Percentiles rank a stretch among this genome's conserved stretches.
Evolutionary conservation across 2,888 invertebrate genomes (phyloP).

Genomic region (Anaspis maculata): DNA sequence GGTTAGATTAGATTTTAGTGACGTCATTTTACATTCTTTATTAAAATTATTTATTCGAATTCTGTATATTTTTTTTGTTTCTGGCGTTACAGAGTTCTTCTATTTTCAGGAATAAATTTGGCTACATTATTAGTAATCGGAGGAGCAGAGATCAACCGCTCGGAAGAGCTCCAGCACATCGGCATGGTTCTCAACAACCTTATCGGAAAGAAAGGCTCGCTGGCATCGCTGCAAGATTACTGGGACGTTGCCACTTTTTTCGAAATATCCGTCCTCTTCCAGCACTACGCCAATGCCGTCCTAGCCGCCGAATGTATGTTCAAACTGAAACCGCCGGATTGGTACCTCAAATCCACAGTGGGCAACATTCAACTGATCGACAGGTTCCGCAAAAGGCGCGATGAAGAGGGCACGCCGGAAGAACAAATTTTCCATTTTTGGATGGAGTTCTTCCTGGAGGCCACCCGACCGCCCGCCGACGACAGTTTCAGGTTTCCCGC

Average conservation of each 20-base stretch:
- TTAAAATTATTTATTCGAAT: conserved; percentile 1
- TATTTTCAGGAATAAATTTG: conserved; percentile 93
- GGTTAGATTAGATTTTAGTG: conserved; percentile 37
- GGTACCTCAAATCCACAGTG: conserved; percentile 86
- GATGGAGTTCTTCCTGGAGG: conserved; percentile 98
- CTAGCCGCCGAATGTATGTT: conserved; percentile 95
- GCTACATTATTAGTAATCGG: conserved; percentile 94
- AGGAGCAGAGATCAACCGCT: conserved; percentile 90
- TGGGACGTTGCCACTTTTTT: conserved; percentile 99
- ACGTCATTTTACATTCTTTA: neutral
- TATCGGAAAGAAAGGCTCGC: conserved; percentile 94
- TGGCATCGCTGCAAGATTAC: conserved; percentile 88
- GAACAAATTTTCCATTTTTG: conserved; percentile 88
- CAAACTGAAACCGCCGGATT: conserved; percentile 80
- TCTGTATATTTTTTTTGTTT: conserved; percentile 4
- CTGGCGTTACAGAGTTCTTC: too few relatives aligned
- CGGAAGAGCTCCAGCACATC: conserved; percentile 83
- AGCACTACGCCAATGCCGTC: conserved; percentile 93
- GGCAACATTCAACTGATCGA: conserved; percentile 93
- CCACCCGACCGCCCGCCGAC: conserved; percentile 71
- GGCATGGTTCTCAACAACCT: conserved; percentile 93
- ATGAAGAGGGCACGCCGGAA: conserved; percentile 68
- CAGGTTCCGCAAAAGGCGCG: conserved; percentile 74
- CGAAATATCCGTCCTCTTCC: conserved; percentile 94
- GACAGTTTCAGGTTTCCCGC: conserved; percentile 87